These are phyloP conservation scores for Thaleichthys pacificus DNA, from an alignment of 2,797 vertebrate species.

Conservation along the genomic window DNA sequence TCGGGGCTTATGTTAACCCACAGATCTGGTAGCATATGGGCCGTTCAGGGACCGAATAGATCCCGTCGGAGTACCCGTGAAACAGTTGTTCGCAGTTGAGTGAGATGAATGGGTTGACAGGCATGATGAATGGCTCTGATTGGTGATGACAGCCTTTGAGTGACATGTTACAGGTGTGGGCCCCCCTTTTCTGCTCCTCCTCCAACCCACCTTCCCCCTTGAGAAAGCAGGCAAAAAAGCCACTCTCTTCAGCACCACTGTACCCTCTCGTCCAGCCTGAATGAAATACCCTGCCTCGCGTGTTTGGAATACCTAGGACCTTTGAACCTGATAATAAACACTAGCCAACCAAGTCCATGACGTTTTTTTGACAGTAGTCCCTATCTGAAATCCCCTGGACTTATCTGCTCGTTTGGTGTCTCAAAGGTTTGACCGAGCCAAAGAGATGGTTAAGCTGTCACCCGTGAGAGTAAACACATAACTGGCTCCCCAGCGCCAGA, in stretches of 20 bases:
- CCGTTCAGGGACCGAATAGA: constrained; percentile 39
- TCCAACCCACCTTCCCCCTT: constrained; percentile 28
- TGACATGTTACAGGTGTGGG: constrained; percentile 79
- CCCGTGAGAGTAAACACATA: constrained; percentile 72
- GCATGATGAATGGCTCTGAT: constrained; percentile 77
- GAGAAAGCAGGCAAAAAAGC: constrained; percentile 64
- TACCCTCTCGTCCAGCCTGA: constrained; percentile 53
- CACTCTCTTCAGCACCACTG: constrained; percentile 44
- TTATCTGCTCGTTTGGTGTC: constrained; percentile 70
- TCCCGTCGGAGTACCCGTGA: constrained; percentile 53
- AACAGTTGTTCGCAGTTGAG: constrained; percentile 64
- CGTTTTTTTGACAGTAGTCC: constrained; percentile 63
- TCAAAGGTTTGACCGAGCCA: constrained; percentile 44
- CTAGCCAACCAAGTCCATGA: constrained; percentile 61
- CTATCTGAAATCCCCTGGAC: constrained; percentile 63
- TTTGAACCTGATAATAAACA: constrained; percentile 75
- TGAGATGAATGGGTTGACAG: constrained; percentile 76
- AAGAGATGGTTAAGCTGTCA: constrained; percentile 81
- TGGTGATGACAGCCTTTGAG: constrained; percentile 73
- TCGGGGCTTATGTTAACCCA: constrained; percentile 7
- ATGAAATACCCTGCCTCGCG: constrained; percentile 45
- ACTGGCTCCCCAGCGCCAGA: constrained; percentile 62
- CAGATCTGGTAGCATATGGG: background rate
- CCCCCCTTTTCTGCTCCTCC: constrained; percentile 20
- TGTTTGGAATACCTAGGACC: constrained; percentile 67